Evolutionary conservation across 1,140 invertebrate genomes (phyloP), one percentile per base, ranked within the genome.

Genomic region (Pseudomyrmex pallidus): DNA sequence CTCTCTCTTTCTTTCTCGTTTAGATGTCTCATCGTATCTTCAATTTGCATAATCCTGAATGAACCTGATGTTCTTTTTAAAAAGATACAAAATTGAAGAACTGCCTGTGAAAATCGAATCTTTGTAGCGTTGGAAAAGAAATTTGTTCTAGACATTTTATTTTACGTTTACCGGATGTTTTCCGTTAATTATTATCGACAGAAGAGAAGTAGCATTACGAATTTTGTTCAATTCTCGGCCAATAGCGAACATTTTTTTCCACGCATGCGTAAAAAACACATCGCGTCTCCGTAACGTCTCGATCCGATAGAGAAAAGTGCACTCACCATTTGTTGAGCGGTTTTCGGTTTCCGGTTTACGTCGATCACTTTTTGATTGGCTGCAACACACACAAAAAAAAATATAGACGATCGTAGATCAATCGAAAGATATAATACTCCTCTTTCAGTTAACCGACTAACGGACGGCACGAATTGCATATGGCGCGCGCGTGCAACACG

Each of bases 301-400:
- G 13, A 68, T 70, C 20, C 56, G 8, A 0, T 54, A 52, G 3
- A 25, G 2, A 5, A 72, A 22, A 10, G 17, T 9, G 22, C 44
- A 96, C 97, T 97, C 93, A 98, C 98, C 98, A 98, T 98, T 96
- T 98, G 98, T 90, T 97, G 96, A 25, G 97, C 96, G 87, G 96
- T 98, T 91, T 97, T 98, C 13, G 98, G 98, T 92, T 98, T 98
- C 83, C 97, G 95, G 92, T 98, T 97, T 61, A 98, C 96, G 93
- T 98, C 96, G 67, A 97, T 96, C 85, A 98, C 97, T 95, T 98
- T 98, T 89, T 98, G 97, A 90, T 96, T 97, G 57, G 98, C 97
- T 97, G 95, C 50, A 95, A 96, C 91, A 91, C 59, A 25, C 22
- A 25, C 9, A 80, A 54, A 86, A 35, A 35, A 35, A 35, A 5